Evolutionary conservation across 2,113 vertebrate genomes (phyloP), one percentile per base, ranked within the genome.

Genomic region (Tyrannus savana): DNA sequence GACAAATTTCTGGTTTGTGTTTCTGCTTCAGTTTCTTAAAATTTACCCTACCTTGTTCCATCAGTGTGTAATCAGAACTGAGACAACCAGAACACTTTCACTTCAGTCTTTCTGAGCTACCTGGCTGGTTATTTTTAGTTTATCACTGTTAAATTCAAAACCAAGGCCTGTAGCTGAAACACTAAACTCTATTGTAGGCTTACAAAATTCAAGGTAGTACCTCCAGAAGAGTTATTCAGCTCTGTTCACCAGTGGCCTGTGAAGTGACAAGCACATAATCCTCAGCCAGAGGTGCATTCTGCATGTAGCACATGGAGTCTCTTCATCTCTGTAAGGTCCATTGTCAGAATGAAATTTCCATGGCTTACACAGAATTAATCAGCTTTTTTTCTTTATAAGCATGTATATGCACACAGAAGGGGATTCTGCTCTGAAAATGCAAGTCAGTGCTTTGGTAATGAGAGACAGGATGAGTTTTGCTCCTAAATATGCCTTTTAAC

Each of bases 121-220:
- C 85, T 95, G 76, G 17, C 21, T 81, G 46, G 37, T 75, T 89
- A 90, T 81, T 93, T 95, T 90, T 81, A 91, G 52, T 53, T 77
- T 47, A 79, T 42, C n/a, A 18, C 9, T 35, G 17, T 21, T 87
- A 86, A 87, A 72, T 75, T 78, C 52, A 75, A 86, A 78, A 42
- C 44, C 41, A 68, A 77, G 63, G 62, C 59, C 87, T 88, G 41
- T 22, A 59, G 49, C 69, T 83, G 85, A 68, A 91, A 46, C 28
- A 39, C 11, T 6, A 37, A 81, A 63, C 49, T 46, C n/a, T 58
- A 15, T 23, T 39, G 62, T 35, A 87, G 31, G n/a, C 46, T 81
- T 41, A 37, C 44, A 53, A 47, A 75, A 72, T 75, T 79, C 58
- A 41, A 56, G 74, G 30, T 62, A 71, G 47, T 31, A 52, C 42